Base-by-base conservation (phyloP, 1,140 invertebrate genomes). In the Coenobita brevimanus region DNA sequence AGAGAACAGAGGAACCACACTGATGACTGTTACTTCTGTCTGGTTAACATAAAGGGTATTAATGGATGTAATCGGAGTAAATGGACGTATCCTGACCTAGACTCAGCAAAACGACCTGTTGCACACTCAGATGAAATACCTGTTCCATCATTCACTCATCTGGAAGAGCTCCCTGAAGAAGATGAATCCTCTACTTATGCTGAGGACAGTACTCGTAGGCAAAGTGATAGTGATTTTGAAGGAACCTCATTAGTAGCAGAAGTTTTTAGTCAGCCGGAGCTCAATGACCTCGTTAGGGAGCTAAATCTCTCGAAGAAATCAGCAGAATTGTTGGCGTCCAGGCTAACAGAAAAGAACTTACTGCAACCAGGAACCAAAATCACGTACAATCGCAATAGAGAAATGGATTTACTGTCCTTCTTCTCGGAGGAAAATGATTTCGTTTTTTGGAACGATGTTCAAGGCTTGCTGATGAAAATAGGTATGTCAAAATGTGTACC, bases 1-100 rank as follows among this genome's bases (percentile, higher is more conserved):
- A 78, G 75, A 78, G 75, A 78, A 78, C 75, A 78, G 75, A 78
- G 36, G 75, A 78, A 78, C 75, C 75, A 78, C 41, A 43, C 8
- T 78, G 17, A 78, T 24, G 75, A 78, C 75, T 78, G n/a, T n/a
- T 78, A 78, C 75, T 78, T 78, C 36, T 78, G 75, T 78, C 75
- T 41, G 75, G 75, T 78, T n/a, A n/a, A n/a, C n/a, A n/a, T n/a
- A n/a, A n/a, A n/a, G n/a, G n/a, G n/a, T n/a, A n/a, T n/a, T n/a
- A n/a, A n/a, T n/a, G n/a, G n/a, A n/a, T n/a, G n/a, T n/a, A n/a
- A n/a, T n/a, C n/a, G n/a, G n/a, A n/a, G n/a, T n/a, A n/a, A n/a
- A n/a, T n/a, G n/a, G n/a, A n/a, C n/a, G n/a, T n/a, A n/a, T n/a
- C n/a, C n/a, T n/a, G n/a, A n/a, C n/a, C n/a, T n/a, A n/a, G n/a